Evolutionary conservation across 1,140 invertebrate genomes (phyloP), one percentile per base, ranked within the genome.

Genomic region (Kradibia gibbosae): DNA sequence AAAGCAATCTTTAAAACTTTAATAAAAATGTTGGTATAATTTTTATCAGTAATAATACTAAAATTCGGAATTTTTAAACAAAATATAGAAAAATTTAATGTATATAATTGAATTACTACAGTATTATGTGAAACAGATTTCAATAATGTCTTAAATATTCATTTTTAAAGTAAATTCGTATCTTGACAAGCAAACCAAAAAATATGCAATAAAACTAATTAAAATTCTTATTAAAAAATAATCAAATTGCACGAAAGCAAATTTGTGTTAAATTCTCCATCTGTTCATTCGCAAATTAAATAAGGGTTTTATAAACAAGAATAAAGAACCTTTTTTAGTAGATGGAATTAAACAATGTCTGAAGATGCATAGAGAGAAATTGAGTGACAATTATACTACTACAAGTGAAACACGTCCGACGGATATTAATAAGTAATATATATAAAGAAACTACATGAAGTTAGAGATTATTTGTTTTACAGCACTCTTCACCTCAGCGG

Each of bases 381-480:
- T 70, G 39, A 72, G 78, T 48, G 67, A 72, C 53, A 72, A 79
- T 79, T 79, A 72, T 72, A 50, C 45, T 79, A 79, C 45, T 10
- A 34, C 34, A n/a, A 39, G 15, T 28, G 7, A 20, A 7, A 31
- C 78, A 74, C 55, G 78, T 74, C 65, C n/a, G 65, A 45, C 36
- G 17, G 39, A 57, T 25, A 60, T 25, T 4, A 50, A 57, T 57
- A 57, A 71, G 67, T 45, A 42, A 42, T 36, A 45, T 13, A 20
- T 31, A 80, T 74, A 36, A 57, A 45, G 34, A 72, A 72, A 10
- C 42, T 75, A 17, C 31, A 31, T 31, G 71, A 73, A n/a, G 34
- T 67, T 67, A 20, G 34, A 39, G 25, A 73, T 57, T 75, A 50
- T 57, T 75, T 75, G 31, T 75, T 75, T 57, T 75, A 39, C 45